phyloP scores from a whole-genome alignment of 2,888 invertebrate genomes.

The Acheta domesticus region DNA sequence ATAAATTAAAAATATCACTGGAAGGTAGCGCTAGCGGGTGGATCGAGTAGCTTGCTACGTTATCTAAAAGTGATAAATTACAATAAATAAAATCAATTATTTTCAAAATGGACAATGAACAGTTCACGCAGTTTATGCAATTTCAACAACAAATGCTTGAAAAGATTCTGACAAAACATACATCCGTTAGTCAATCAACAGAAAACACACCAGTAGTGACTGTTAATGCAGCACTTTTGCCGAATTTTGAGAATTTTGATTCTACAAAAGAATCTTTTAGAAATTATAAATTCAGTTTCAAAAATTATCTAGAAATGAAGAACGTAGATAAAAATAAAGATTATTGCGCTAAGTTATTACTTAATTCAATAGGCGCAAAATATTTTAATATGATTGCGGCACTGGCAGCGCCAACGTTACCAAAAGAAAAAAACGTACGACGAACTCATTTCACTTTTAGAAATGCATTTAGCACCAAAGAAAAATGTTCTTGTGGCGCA shows the following conservation, averaged over 20 bases:
- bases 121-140: neutral
- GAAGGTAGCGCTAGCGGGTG: too few species aligned
- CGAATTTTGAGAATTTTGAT: slow-evolving; percentile 11
- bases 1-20: too few species aligned
- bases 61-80: too few species aligned
- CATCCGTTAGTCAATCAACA: neutral
- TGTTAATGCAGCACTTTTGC: neutral
- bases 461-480: slow-evolving; percentile 19
- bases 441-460: neutral
- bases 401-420: neutral
- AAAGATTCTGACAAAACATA: neutral
- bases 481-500: slow-evolving; percentile 12
- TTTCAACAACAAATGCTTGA: neutral
- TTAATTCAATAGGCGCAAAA: slow-evolving; percentile 18
- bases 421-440: neutral
- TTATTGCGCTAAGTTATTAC: neutral
- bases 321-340: slow-evolving; percentile 3
- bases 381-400: neutral
- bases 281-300: neutral
- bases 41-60: too few species aligned
- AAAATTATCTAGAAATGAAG: slow-evolving; percentile 18
- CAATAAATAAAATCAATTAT: neutral
- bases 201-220: neutral
- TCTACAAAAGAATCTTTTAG: neutral
- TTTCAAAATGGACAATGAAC: neutral